Evolutionary conservation across 1,140 invertebrate genomes (phyloP), one percentile per base, ranked within the genome.

Genomic region (Heliconius eleuchia): DNA sequence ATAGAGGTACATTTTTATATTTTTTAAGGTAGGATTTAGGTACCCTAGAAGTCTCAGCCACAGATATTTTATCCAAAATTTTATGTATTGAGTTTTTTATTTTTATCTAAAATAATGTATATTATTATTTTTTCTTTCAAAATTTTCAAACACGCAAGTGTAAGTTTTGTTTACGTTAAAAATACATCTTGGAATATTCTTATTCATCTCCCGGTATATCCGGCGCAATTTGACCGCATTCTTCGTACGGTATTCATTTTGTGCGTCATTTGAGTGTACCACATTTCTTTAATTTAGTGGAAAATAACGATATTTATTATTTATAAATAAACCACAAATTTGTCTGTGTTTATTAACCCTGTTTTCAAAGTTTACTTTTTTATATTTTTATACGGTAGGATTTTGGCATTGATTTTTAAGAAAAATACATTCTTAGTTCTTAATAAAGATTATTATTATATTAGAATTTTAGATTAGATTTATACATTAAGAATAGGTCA

Each of bases 151-250:
- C 2, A 18, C 73, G 3, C 39, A 30, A 73, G 34, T 73, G 72
- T 16, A 52, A 1, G 50, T 52, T 73, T 52, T 50, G 23, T 50
- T 50, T 46, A 73, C 73, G 50, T 30, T 57, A 57, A n/a, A 66
- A 66, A 66, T 66, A 66, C 23, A 66, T 66, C 60, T 66, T n/a
- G 23, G 60, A 66, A 66, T 30, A 66, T 66, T 71, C n/a, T 78
- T 66, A 77, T 73, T 80, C 80, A 83, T 81, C 82, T 72, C 16
- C 71, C 76, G 76, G 66, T 71, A 80, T 82, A 81, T 80, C 76
- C 73, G 78, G 71, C 60, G 80, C 78, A 82, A 78, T 80, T 80
- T 71, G 78, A 71, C 80, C 74, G 74, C 71, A 77, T 72, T 72
- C 71, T 78, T 76, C 23, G 42, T 78, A 76, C 70, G 78, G 76